Evolutionary conservation across 2,113 vertebrate species (phyloP).

Genomic region (Ranitomeya variabilis): DNA sequence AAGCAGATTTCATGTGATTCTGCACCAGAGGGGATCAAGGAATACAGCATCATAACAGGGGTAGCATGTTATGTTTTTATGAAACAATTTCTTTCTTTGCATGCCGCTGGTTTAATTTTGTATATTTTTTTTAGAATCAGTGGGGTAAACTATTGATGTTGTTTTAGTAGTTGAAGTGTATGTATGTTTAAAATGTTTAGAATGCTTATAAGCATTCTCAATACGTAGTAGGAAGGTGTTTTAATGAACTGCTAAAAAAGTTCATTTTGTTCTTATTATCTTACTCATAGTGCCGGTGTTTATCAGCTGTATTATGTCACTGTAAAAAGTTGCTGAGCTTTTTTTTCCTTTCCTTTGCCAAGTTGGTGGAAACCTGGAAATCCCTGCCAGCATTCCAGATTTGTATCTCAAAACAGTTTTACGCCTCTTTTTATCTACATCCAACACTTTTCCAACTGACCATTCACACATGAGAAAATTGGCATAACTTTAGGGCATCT

Average conservation of each 20-base stretch:
- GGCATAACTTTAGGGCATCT: constrained; percentile 45
- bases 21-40: too few species aligned
- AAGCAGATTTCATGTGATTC: too few species aligned
- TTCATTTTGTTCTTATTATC: constrained; percentile 17
- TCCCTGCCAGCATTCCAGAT: constrained; percentile 51
- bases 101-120: too few species aligned
- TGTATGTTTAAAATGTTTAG: neutral
- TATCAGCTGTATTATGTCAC: constrained; percentile 50
- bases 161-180: too few species aligned
- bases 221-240: neutral
- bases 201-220: neutral
- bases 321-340: constrained; percentile 3
- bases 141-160: too few species aligned
- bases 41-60: too few species aligned
- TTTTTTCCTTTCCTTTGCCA: constrained; percentile 18
- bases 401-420: constrained; percentile 23
- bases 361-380: constrained; percentile 10
- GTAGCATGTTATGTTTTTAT: too few species aligned
- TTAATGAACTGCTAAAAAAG: neutral
- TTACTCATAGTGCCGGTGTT: neutral
- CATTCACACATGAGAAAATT: constrained; percentile 51
- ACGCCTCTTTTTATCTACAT: constrained; percentile 29
- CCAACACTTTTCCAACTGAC: constrained; percentile 50
- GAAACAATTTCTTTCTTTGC: too few species aligned
- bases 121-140: too few species aligned